phyloP scores from a whole-genome alignment of 2,888 invertebrate genomes.

The Mycalesis mineus region DNA sequence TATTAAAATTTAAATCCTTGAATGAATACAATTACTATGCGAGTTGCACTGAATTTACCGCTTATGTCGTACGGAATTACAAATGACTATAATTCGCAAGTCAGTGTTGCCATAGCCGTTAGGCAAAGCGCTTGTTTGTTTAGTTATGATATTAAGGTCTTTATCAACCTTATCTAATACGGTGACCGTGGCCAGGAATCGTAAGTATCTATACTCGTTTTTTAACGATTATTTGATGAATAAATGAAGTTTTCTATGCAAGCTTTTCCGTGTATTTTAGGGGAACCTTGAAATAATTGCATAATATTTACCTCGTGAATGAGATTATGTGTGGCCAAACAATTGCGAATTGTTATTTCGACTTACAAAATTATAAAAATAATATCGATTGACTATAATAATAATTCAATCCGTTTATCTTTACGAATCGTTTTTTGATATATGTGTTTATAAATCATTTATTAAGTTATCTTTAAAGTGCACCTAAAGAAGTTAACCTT shows the following conservation, averaged over 20 bases:
- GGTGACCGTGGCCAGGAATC: slow-evolving; percentile 35
- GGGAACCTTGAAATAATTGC: background rate
- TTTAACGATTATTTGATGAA: background rate
- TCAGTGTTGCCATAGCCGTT: slow-evolving; percentile 17
- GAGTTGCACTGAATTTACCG: slow-evolving; percentile 14
- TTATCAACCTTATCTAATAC: slow-evolving; percentile 39
- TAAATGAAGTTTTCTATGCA: background rate
- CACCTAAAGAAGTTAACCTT: too few species aligned
- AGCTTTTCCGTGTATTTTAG: background rate
- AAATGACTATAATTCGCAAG: background rate
- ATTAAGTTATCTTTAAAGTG: too few species aligned
- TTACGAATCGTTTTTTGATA: too few species aligned
- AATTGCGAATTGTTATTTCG: too few species aligned
- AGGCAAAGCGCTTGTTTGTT: slow-evolving; percentile 10
- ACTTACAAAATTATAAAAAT: too few species aligned
- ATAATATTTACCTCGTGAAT: background rate
- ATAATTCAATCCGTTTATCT: too few species aligned
- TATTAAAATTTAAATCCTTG: too few species aligned
- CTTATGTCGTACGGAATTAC: slow-evolving; percentile 7
- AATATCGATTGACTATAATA: too few species aligned
- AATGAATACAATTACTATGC: too few species aligned
- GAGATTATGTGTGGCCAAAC: background rate
- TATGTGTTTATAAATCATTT: too few species aligned
- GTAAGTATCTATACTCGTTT: slow-evolving; percentile 42
- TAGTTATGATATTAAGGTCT: slow-evolving; percentile 49